Conservation (phyloP, 2,797 vertebrate genomes). For the Clarias fuscus region DNA sequence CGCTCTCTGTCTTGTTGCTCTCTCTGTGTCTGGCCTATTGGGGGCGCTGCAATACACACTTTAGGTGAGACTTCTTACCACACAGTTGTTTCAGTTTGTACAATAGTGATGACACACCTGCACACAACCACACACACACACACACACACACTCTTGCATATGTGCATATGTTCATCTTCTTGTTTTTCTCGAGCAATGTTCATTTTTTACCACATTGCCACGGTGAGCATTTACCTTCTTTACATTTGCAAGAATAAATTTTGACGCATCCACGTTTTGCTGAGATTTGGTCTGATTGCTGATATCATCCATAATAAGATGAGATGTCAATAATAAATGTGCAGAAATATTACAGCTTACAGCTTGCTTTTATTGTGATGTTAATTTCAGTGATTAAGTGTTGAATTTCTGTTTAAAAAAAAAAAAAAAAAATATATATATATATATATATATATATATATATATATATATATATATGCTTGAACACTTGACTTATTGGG, state of each 20-base stretch:
- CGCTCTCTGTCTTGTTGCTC: not conserved
- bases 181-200: constrained; percentile 68
- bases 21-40: constrained; percentile 32
- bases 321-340: not conserved
- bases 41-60: constrained; percentile 53
- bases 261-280: not conserved
- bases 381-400: not conserved
- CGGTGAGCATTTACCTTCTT: constrained; percentile 49
- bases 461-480: not conserved
- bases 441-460: no score
- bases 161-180: constrained; percentile 44
- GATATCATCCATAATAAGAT: not conserved
- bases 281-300: not conserved
- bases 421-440: no score
- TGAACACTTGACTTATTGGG: not conserved
- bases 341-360: not conserved
- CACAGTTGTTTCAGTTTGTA: constrained; percentile 27
- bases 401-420: not conserved
- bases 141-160: constrained; percentile 65
- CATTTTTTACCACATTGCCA: constrained; percentile 67
- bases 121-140: constrained; percentile 59
- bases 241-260: constrained; percentile 28
- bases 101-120: constrained; percentile 20
- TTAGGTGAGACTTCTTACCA: constrained; percentile 31
- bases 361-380: not conserved